Percentiles rank a stretch among this genome's conserved stretches.
Evolutionary conservation across 2,888 invertebrate genomes (phyloP).

Genomic region (Ditylenchus weischeri): DNA sequence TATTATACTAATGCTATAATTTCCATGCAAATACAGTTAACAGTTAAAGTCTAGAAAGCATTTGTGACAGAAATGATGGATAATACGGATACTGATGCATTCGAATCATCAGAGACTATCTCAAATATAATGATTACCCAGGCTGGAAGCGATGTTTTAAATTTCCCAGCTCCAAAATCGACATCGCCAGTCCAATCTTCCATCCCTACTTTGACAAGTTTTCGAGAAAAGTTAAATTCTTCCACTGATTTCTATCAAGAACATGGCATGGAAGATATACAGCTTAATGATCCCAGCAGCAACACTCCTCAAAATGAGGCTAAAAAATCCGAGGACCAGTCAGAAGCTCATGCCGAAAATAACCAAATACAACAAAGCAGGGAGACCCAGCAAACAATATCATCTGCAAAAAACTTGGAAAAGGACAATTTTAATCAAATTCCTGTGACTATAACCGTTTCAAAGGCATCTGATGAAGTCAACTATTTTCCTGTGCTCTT

Average conservation of each 20-base stretch:
- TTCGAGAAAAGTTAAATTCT: slow-evolving; percentile 17
- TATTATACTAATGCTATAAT: too few species aligned
- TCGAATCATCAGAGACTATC: too few species aligned
- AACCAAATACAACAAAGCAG: slow-evolving; percentile 5
- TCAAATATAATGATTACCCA: too few species aligned
- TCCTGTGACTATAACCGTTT: slow-evolving; percentile 10
- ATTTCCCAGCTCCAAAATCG: too few species aligned
- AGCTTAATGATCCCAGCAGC: slow-evolving; percentile 27
- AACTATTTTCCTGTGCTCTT: background rate
- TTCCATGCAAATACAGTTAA: too few species aligned
- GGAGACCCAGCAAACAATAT: slow-evolving; percentile 4
- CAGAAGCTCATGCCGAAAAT: background rate
- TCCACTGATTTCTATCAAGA: slow-evolving; percentile 28
- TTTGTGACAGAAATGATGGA: too few species aligned
- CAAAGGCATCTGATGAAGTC: slow-evolving; percentile 15
- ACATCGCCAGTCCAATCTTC: too few species aligned
- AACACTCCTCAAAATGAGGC: slow-evolving; percentile 7
- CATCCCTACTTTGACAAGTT: slow-evolving; percentile 9
- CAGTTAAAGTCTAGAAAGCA: too few species aligned
- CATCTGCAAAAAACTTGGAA: slow-evolving; percentile 4
- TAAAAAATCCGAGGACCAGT: background rate
- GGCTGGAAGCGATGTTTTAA: too few species aligned
- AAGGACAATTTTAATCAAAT: background rate
- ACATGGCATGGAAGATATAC: slow-evolving; percentile 36
- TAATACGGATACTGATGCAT: too few species aligned